Base-by-base conservation (phyloP, 2,888 invertebrate genomes). In the Buathra laborator region DNA sequence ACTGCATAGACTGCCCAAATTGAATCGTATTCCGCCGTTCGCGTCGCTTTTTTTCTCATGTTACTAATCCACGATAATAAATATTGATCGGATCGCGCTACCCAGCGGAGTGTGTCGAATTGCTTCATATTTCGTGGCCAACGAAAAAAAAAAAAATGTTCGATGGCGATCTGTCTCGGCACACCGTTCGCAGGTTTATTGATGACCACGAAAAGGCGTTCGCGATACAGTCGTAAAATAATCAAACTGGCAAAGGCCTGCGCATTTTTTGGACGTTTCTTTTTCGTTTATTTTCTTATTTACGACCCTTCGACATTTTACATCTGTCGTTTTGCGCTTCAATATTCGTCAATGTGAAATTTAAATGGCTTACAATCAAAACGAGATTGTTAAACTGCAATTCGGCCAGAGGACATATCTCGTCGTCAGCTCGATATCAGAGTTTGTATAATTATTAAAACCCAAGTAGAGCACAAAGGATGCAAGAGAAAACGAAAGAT, bases 201-300 rank as follows among this genome's bases (percentile, higher is more conserved):
- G 74, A 62, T 62, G 56, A 46, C 59, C 72, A 43, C 10, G 19
- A 62, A 59, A 29, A 24, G 9, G 19, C n/a, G 29, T 12, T 37
- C 37, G 19, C 24, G 19, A 14, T 29, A 12, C 29, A 37, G 16
- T 19, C 48, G 19, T 75, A 37, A 64, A 64, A 32, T 46, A 48
- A 64, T 75, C 37, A 75, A 75, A 6, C 32, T 37, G 64, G 10
- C 64, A 62, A 64, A 75, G 37, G 62, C 48, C 29, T 37, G 62
- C 32, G 74, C 16, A 3, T 75, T 64, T 48, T 56, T 56, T 4
- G 5, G 24, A n/a, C 48, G 37, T 43, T 37, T 7, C 6, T 6
- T 2, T 24, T 32, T 48, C 12, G 29, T 32, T 43, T 3, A 56
- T 16, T 56, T 68, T 37, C 37, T 9, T 9, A 7, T 37, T 37